These are phyloP conservation scores for Coboldia fuscipes DNA, from an alignment of 1,140 invertebrate genomes.

Conservation along the genomic window DNA sequence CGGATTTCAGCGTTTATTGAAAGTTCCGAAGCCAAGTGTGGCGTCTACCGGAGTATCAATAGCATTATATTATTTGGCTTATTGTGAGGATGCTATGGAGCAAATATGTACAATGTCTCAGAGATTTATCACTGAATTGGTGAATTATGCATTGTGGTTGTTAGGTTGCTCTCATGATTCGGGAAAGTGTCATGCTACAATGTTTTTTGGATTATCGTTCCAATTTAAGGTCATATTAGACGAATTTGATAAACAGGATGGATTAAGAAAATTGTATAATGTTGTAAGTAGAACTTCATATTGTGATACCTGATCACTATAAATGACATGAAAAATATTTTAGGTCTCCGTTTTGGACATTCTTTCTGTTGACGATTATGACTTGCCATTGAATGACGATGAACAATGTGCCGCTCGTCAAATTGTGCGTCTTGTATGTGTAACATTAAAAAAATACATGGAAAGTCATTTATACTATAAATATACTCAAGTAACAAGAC, in stretches of 20 bases:
- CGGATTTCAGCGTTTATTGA: slow-evolving; percentile 40
- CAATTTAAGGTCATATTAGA: slow-evolving; percentile 79
- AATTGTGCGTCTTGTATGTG: slow-evolving; percentile 78
- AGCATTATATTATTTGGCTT: slow-evolving; percentile 89
- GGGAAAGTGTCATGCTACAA: slow-evolving; percentile 84
- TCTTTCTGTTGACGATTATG: slow-evolving; percentile 43
- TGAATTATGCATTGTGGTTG: slow-evolving; percentile 77
- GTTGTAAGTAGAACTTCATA: slow-evolving; percentile 50
- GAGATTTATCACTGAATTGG: slow-evolving; percentile 51
- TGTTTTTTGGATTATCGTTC: slow-evolving; percentile 91
- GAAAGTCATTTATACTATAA: slow-evolving; percentile 77
- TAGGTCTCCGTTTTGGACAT: slow-evolving; percentile 69
- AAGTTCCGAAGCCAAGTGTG: slow-evolving; percentile 78
- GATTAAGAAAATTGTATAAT: slow-evolving; percentile 80
- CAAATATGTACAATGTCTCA: slow-evolving; percentile 70
- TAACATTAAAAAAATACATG: slow-evolving; percentile 76
- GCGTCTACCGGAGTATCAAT: slow-evolving; percentile 86
- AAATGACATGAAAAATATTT: background rate
- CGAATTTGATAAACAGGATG: slow-evolving; percentile 83
- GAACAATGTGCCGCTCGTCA: slow-evolving; percentile 84
- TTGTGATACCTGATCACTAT: background rate
- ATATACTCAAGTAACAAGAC: slow-evolving; percentile 52
- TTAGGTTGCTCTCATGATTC: slow-evolving; percentile 91
- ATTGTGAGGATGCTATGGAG: slow-evolving; percentile 95
- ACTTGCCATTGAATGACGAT: slow-evolving; percentile 56